Evolutionary conservation across 1,140 invertebrate species (phyloP).

Genomic region (Cardiocondyla obscurior): DNA sequence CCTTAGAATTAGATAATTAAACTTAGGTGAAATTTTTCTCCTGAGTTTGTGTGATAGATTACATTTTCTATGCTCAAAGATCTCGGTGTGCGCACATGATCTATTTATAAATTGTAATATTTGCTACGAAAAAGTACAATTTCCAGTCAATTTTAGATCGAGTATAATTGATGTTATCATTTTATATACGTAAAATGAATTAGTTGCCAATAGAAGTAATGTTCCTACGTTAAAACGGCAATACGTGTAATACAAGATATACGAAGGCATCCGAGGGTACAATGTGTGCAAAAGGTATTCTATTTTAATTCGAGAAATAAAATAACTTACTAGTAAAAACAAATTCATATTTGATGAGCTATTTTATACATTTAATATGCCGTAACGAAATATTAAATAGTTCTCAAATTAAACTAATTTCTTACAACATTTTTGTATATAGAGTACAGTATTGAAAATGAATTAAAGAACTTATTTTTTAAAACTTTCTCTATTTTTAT

Average conservation of each 20-base stretch:
- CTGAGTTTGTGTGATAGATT: slow-evolving; percentile 1
- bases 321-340: not conserved
- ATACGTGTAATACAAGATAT: not conserved
- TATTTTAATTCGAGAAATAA: not conserved
- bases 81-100: not conserved
- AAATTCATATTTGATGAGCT: too few species aligned
- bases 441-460: too few species aligned
- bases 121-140: slow-evolving; percentile 26
- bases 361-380: too few species aligned
- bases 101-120: slow-evolving; percentile 20
- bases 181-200: not conserved
- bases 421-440: too few species aligned
- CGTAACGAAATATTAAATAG: too few species aligned
- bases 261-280: not conserved
- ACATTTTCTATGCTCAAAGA: not conserved
- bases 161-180: not conserved
- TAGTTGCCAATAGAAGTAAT: not conserved
- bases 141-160: slow-evolving; percentile 31
- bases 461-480: too few species aligned
- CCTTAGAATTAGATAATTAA: too few species aligned
- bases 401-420: too few species aligned
- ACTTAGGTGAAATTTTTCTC: not conserved
- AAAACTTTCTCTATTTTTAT: too few species aligned
- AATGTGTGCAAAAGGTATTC: not conserved
- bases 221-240: slow-evolving; percentile 4